Conservation (phyloP, 2,113 vertebrate species). For the Gnathonemus echidnorhynchus region DNA sequence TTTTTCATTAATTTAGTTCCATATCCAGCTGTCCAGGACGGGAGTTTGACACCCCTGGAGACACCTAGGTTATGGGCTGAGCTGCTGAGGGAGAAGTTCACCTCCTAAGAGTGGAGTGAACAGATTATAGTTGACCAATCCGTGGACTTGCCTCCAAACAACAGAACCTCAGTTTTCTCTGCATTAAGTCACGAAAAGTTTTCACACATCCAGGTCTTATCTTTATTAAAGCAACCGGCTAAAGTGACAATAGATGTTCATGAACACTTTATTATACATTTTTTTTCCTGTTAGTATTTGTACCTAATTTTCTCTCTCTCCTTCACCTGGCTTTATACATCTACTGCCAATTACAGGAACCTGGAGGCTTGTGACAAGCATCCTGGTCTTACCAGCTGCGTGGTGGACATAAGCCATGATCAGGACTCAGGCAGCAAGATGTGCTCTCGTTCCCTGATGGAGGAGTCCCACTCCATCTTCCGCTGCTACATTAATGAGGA, state of each 20-base stretch:
- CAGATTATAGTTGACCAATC: too few species aligned
- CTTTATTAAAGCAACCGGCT: too few species aligned
- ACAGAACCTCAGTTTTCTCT: too few species aligned
- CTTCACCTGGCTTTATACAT: not conserved
- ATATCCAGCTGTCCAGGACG: too few species aligned
- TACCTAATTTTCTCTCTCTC: not conserved
- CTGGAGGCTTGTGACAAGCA: slow-evolving; percentile 67
- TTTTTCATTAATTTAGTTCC: too few species aligned
- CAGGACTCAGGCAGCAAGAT: slow-evolving; percentile 58
- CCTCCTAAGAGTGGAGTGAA: too few species aligned
- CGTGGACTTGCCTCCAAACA: too few species aligned
- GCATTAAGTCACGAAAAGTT: too few species aligned
- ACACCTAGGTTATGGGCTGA: too few species aligned
- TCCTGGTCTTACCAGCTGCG: slow-evolving; percentile 66
- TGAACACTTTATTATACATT: not conserved
- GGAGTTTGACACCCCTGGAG: too few species aligned
- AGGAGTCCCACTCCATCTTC: slow-evolving; percentile 71
- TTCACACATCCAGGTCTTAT: not conserved
- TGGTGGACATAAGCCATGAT: slow-evolving; percentile 60
- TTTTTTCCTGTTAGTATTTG: not conserved
- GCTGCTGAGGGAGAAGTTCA: too few species aligned
- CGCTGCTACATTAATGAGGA: slow-evolving; percentile 70
- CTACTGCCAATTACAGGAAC: slow-evolving; percentile 53
- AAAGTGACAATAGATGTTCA: not conserved
- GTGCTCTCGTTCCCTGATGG: slow-evolving; percentile 61